Conservation (phyloP, 2,888 invertebrate genomes). For the Euzetes globulus region DNA sequence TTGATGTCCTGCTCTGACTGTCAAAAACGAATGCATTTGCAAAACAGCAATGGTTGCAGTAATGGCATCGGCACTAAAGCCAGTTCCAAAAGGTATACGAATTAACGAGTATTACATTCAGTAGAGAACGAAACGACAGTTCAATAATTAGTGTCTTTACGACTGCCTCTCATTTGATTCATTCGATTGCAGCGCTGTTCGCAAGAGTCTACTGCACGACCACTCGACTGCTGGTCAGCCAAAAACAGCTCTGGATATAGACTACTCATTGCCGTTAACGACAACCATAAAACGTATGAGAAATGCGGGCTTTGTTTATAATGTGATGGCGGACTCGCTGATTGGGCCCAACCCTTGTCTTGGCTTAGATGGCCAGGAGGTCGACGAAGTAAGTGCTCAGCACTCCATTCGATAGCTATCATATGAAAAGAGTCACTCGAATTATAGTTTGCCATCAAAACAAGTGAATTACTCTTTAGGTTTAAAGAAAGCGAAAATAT, state of each 20-base stretch:
- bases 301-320: constrained; percentile 54
- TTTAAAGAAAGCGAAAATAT: neutral
- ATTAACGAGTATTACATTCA: constrained; percentile 23
- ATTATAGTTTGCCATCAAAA: neutral
- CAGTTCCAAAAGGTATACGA: constrained; percentile 6
- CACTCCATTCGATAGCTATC: neutral
- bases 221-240: constrained; percentile 42
- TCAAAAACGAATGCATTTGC: constrained; percentile 57
- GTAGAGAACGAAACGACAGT: neutral
- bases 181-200: neutral
- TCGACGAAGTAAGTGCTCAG: constrained; percentile 17
- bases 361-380: constrained; percentile 24
- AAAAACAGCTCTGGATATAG: constrained; percentile 52
- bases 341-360: constrained; percentile 11
- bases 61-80: constrained; percentile 12
- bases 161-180: neutral
- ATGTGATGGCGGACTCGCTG: constrained; percentile 4
- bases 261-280: constrained; percentile 79
- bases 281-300: constrained; percentile 77
- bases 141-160: constrained; percentile 16
- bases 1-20: constrained; percentile 89
- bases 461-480: neutral
- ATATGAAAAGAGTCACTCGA: neutral
- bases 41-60: constrained; percentile 32
- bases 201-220: neutral